These are phyloP conservation scores for Centropristis striata DNA, from an alignment of 2,113 vertebrate species.

Conservation along the genomic window DNA sequence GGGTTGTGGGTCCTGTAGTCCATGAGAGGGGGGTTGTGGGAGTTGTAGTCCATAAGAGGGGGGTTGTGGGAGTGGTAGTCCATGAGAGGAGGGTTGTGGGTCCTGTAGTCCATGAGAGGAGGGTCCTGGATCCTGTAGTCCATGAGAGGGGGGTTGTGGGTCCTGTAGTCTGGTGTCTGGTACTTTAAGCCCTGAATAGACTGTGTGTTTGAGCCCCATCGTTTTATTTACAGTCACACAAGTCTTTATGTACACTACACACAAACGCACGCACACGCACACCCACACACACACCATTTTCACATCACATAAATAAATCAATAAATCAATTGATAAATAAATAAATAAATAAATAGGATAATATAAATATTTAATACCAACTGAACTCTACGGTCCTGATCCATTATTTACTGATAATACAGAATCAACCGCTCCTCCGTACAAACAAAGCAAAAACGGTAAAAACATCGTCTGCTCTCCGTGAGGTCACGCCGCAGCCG, in stretches of 20 bases:
- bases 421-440: conserved; percentile 1
- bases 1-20: too few relatives aligned
- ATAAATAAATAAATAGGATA: conserved; percentile 68
- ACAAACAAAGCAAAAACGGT: conserved; percentile 18
- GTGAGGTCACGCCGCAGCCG: not conserved
- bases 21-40: too few relatives aligned
- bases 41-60: not conserved
- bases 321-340: conserved; percentile 59
- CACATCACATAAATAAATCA: conserved; percentile 52
- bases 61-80: conserved; percentile 17
- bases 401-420: conserved; percentile 48
- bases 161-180: conserved; percentile 53
- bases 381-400: conserved; percentile 53
- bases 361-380: conserved; percentile 68
- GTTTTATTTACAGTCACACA: conserved; percentile 80
- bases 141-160: conserved; percentile 23
- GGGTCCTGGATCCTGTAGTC: not conserved
- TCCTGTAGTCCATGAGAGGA: not conserved
- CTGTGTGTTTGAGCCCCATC: conserved; percentile 81
- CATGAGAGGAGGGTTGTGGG: not conserved
- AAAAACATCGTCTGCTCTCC: conserved; percentile 22
- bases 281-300: conserved; percentile 36
- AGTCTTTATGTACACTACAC: conserved; percentile 69
- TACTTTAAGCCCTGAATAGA: conserved; percentile 79
- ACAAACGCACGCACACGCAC: conserved; percentile 26